These are phyloP conservation scores for Chymomyza costata DNA, from an alignment of 1,140 invertebrate species.

Conservation along the genomic window DNA sequence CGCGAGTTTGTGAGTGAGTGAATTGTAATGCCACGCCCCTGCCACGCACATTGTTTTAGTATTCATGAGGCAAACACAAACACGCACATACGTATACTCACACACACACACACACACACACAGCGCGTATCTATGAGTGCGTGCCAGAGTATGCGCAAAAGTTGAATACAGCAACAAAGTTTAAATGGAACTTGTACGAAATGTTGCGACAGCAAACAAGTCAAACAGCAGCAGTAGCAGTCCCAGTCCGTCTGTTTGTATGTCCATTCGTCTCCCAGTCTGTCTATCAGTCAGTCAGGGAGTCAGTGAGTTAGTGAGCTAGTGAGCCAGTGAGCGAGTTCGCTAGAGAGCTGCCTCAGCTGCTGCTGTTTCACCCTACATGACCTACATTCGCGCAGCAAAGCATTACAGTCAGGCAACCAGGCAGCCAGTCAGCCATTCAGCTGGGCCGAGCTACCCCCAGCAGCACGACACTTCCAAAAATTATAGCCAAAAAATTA, in stretches of 20 bases:
- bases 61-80: conserved; percentile 21
- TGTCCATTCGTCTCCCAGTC: too few species aligned
- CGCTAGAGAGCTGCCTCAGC: not conserved
- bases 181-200: too few species aligned
- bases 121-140: not conserved
- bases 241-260: too few species aligned
- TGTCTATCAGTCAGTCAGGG: too few species aligned
- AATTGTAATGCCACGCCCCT: conserved; percentile 30
- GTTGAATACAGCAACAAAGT: too few species aligned
- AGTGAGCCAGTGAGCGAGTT: too few species aligned
- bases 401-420: too few species aligned
- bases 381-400: conserved; percentile 61
- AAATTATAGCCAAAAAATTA: conserved; percentile 16
- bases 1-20: conserved; percentile 6
- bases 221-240: conserved; percentile 17
- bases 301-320: too few species aligned
- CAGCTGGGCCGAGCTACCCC: conserved; percentile 9
- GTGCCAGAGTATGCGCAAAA: conserved; percentile 2
- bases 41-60: conserved; percentile 36
- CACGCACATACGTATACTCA: not conserved
- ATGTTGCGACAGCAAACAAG: conserved; percentile 24
- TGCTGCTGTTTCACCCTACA: conserved; percentile 25
- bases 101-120: not conserved
- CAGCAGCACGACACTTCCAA: conserved; percentile 8
- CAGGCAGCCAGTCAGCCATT: too few species aligned